These are phyloP conservation scores for Hipparchia semele DNA, from an alignment of 2,888 invertebrate species.

Conservation along the genomic window DNA sequence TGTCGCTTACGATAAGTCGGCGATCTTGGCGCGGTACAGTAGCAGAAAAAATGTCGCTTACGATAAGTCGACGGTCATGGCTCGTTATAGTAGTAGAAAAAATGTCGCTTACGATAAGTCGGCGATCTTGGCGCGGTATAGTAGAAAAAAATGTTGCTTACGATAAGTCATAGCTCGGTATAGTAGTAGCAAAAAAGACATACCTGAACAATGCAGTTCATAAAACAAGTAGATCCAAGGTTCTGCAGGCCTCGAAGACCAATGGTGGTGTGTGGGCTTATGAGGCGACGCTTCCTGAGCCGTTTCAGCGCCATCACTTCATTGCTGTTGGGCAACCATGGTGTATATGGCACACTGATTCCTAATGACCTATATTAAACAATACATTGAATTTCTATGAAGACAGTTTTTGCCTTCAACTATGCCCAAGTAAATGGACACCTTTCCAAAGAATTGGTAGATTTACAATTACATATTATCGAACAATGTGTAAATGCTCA, in stretches of 20 bases:
- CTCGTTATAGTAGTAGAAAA: too few relatives aligned
- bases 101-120: too few relatives aligned
- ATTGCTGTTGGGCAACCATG: conserved; percentile 91
- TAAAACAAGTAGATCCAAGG: conserved; percentile 98
- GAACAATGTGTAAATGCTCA: neutral
- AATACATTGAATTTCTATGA: conserved; percentile 5
- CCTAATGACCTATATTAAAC: conserved; percentile 73
- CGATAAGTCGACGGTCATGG: too few relatives aligned
- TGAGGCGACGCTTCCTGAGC: conserved; percentile 90
- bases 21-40: too few relatives aligned
- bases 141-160: too few relatives aligned
- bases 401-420: neutral
- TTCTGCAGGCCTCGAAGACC: conserved; percentile 97
- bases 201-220: conserved; percentile 98
- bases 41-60: too few relatives aligned
- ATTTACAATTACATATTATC: neutral
- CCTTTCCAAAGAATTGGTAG: too few relatives aligned
- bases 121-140: too few relatives aligned
- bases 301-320: conserved; percentile 90
- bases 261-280: conserved; percentile 92
- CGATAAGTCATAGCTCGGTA: too few relatives aligned
- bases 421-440: neutral
- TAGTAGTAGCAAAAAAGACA: neutral
- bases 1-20: too few relatives aligned
- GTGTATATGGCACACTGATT: conserved; percentile 85